Base-by-base conservation (phyloP, 2,797 vertebrate species). In the Karalla daura region DNA sequence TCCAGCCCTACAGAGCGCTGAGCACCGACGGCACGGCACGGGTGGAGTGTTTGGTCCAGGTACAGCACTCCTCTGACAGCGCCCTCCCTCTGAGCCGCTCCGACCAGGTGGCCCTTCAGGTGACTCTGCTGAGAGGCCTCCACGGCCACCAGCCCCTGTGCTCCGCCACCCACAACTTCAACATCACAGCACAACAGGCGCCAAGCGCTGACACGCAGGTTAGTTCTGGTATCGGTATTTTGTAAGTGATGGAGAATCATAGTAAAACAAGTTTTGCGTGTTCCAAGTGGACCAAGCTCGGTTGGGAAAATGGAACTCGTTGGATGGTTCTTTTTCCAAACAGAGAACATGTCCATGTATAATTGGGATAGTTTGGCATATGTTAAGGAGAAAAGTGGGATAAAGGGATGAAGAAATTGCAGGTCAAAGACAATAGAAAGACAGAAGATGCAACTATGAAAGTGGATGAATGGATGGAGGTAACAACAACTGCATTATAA, bases 41-140 rank as follows among this genome's bases (percentile, higher is more conserved):
- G 39, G 28, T 87, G 23, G 63, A 23, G 18, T 88, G 84, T 36
- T 7, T 54, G 5, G 2, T 86, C 55, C 51, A 60, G 0, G 47
- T 61, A 0, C 27, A 1, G 2, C 35, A 63, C 1, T 27, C 40
- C 18, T 3, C 17, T 0, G 41, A 0, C 2, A 0, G 73, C 44
- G 53, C 30, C 58, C 30, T 0, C 21, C 33, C 2, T 67, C 61
- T 0, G 58, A 80, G 51, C 63, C 73, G 11, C 9, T 84, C 11
- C 52, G 53, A n/a, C n/a, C n/a, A n/a, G n/a, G n/a, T n/a, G n/a
- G n/a, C n/a, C n/a, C n/a, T n/a, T n/a, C n/a, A n/a, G 0, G 76
- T 89, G 41, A 33, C 35, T 9, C 61, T 89, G 68, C 66, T 85
- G 52, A 81, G 50, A 61, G 81, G 85, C 6, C 80, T 86, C 27